These are phyloP conservation scores for Spisula solida DNA, from an alignment of 2,888 invertebrate species.

Conservation along the genomic window DNA sequence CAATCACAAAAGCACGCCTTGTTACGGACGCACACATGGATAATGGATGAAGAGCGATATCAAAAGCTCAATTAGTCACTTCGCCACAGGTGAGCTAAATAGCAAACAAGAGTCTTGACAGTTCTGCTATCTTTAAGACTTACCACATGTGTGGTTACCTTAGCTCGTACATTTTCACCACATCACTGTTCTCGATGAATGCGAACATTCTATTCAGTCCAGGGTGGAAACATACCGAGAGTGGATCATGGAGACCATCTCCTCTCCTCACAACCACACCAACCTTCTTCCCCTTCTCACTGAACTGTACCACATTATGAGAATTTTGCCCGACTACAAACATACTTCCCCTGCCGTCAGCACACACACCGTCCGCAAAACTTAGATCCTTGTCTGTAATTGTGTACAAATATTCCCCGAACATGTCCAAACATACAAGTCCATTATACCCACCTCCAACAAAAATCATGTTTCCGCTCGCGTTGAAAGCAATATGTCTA, in stretches of 20 bases:
- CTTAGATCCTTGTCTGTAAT: not conserved
- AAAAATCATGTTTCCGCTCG: not conserved
- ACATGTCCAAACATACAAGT: not conserved
- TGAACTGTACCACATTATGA: conserved; percentile 27
- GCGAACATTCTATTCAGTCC: not conserved
- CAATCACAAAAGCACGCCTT: no score
- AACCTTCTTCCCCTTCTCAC: conserved; percentile 33
- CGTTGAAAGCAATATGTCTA: not conserved
- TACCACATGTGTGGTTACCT: no score
- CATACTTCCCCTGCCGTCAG: conserved; percentile 11
- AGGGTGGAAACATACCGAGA: not conserved
- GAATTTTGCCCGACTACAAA: conserved; percentile 25
- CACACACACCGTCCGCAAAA: conserved; percentile 10
- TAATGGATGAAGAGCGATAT: no score
- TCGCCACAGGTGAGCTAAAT: no score
- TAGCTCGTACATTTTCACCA: no score
- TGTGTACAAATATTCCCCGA: not conserved
- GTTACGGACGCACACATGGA: no score
- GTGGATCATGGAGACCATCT: not conserved
- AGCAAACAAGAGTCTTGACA: no score
- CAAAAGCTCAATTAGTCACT: no score
- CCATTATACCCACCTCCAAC: conserved; percentile 1
- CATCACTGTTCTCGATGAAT: no score
- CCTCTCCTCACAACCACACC: not conserved
- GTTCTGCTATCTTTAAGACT: no score